phyloP scores from a whole-genome alignment of 64 coral and sea anemone species.

The Pachyseris speciosa region DNA sequence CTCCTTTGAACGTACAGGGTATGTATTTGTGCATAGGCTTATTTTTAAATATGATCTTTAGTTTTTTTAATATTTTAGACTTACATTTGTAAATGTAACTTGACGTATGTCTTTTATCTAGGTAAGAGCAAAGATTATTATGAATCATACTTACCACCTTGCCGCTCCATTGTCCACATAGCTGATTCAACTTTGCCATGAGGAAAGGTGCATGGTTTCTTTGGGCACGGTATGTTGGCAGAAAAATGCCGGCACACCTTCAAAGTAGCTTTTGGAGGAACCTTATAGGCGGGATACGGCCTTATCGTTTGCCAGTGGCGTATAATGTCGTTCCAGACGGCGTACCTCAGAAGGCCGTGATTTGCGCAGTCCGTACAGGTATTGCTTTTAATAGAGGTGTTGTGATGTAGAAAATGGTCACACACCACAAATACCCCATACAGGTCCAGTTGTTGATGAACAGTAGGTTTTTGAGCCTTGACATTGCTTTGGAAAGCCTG shows the following conservation, averaged over 20 bases:
- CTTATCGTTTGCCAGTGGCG: not conserved
- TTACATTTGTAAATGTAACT: no score
- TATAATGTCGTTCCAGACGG: not conserved
- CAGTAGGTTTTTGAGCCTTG: no score
- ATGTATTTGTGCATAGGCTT: no score
- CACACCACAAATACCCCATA: not conserved
- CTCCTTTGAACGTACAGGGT: no score
- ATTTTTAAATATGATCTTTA: no score
- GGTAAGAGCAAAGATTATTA: no score
- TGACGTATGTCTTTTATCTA: no score
- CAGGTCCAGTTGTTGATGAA: not conserved
- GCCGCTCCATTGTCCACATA: not conserved
- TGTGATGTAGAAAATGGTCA: not conserved
- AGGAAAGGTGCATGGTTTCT: not conserved
- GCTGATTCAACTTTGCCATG: not conserved
- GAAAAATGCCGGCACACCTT: not conserved
- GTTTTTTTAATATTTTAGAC: no score
- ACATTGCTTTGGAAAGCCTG: not conserved
- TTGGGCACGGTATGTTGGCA: not conserved
- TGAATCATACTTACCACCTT: not conserved
- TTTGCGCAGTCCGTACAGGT: not conserved
- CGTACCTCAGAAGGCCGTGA: not conserved
- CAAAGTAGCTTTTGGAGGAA: not conserved
- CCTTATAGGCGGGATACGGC: not conserved
- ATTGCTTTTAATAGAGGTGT: not conserved